Base-by-base conservation (phyloP, 2,113 vertebrate species). In the Typhlomys cinereus region DNA sequence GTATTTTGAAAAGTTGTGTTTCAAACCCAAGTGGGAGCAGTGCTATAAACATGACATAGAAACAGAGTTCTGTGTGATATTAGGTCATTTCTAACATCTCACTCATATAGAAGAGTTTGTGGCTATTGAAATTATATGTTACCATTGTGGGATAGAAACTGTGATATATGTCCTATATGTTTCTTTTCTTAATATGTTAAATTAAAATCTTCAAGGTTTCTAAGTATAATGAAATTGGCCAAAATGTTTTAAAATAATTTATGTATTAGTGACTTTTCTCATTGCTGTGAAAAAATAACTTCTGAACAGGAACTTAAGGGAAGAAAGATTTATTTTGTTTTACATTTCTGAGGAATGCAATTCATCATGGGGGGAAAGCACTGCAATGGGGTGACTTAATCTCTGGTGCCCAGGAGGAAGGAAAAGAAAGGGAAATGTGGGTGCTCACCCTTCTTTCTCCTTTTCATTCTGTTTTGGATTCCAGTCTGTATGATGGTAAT, bases 171-270 rank as follows among this genome's bases (percentile, higher is more conserved):
- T 87, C 67, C 80, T 7, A 1, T 82, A 17, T 66, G 41, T 62
- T 70, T 85, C 27, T 25, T 81, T 81, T 18, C 12, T 31, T 75
- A 80, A 69, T 81, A 90, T 81, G 73, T 88, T 85, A 57, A 7
- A 34, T 81, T 69, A 57, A 54, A 44, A 81, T 88, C 88, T 80
- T 21, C 18, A n/a, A 71, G 31, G 15, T 39, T 94, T 93, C 20
- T 39, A 89, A 41, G 20, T 89, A 62, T 67, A 36, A 88, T 8
- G 7, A 3, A 62, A 5, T 23, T 23, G 66, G 14, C 2, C n/a
- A 85, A 44, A 79, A 48, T 41, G 12, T 90, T 88, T 84, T 75
- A 64, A 74, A 75, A 54, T n/a, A 85, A n/a, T 59, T 46, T 59
- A 64, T n/a, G 62, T 73, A 41, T 57, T 57, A 57, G 8, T 57